Conservation (phyloP, 2,888 invertebrate genomes). For the Rhagonycha lutea region DNA sequence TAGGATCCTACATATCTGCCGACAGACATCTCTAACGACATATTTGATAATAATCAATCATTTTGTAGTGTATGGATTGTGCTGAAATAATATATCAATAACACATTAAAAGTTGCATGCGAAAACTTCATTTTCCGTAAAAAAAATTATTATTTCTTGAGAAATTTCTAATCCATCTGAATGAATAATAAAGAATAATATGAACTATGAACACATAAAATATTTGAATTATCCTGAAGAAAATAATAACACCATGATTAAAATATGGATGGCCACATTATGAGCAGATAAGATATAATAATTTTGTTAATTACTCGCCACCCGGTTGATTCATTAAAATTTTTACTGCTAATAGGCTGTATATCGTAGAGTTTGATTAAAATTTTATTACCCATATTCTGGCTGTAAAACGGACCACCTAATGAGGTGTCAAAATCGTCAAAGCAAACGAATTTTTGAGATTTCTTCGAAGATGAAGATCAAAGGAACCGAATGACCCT, state of each 20-base stretch:
- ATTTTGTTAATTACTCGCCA: neutral
- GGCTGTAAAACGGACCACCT: constrained; percentile 12
- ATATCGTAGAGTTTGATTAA: neutral
- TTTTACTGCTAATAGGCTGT: neutral
- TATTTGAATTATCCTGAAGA: neutral
- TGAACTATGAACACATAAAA: neutral
- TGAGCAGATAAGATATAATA: neutral
- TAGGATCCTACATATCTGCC: too few relatives aligned
- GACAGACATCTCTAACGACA: too few relatives aligned
- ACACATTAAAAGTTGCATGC: too few relatives aligned
- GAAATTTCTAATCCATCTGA: too few relatives aligned
- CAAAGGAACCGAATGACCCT: constrained; percentile 31
- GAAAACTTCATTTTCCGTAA: too few relatives aligned
- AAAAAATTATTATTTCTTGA: too few relatives aligned
- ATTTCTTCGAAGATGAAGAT: constrained; percentile 21
- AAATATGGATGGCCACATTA: neutral
- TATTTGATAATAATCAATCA: too few relatives aligned
- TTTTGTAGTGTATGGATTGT: too few relatives aligned
- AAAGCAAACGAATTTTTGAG: constrained; percentile 21
- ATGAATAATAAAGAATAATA: too few relatives aligned
- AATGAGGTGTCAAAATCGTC: constrained; percentile 23
- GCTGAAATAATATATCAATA: too few relatives aligned
- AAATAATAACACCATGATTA: neutral
- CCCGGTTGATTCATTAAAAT: neutral
- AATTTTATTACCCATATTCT: neutral